phyloP scores from a whole-genome alignment of 2,113 vertebrate species.

The Glaucomys volans region DNA sequence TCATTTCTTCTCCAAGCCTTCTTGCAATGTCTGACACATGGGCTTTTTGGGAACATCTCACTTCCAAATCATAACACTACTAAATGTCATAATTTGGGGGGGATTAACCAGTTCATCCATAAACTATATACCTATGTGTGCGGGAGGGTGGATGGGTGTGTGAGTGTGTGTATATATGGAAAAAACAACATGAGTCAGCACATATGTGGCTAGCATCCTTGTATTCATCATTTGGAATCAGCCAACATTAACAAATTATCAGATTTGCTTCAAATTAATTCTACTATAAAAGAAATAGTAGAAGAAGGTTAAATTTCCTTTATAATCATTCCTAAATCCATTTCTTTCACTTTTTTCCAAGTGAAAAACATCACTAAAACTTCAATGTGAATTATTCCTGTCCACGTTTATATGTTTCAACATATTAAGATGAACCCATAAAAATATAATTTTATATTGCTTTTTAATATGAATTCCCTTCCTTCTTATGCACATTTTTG shows the following conservation, averaged over 20 bases:
- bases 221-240: neutral
- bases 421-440: neutral
- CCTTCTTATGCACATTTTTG: neutral
- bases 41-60: too few species aligned
- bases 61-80: neutral
- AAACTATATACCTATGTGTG: neutral
- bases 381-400: neutral
- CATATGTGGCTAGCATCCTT: neutral
- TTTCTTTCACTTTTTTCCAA: neutral
- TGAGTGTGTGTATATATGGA: too few species aligned
- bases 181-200: neutral
- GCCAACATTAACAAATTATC: neutral
- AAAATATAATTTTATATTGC: neutral
- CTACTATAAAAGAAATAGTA: neutral
- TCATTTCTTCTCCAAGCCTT: too few species aligned
- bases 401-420: neutral
- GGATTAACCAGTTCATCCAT: neutral
- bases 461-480: neutral
- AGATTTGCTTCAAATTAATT: constrained; percentile 24
- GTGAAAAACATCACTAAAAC: neutral
- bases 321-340: neutral
- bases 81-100: neutral
- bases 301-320: neutral
- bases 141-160: too few species aligned
- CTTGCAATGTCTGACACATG: too few species aligned